Evolutionary conservation across 2,797 vertebrate species (phyloP), one percentile per base, ranked within the genome.

Genomic region (Botia kubotai): DNA sequence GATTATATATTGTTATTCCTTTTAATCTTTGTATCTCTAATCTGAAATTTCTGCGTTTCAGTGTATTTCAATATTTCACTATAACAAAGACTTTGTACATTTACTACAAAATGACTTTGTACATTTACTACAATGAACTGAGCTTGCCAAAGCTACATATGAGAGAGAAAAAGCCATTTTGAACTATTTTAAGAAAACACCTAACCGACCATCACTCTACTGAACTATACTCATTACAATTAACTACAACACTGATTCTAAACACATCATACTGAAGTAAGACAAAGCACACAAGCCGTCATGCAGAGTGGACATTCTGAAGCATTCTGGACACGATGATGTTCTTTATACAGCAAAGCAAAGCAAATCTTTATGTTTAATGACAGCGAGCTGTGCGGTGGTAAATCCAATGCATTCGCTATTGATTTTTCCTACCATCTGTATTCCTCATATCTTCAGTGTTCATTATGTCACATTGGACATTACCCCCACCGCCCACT

Each of bases 401-500:
- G 75, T 85, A 85, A 87, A 87, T 72, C 84, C 79, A 75, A 85
- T 85, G 83, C 86, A 85, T 85, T 84, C 60, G 73, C 57, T 87
- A 87, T 85, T 87, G 86, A 87, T 87, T 87, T 87, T 82, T 80
- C 65, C 79, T 74, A 77, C 79, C 81, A 77, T 78, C 81, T 75
- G 78, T 81, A 86, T 81, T 82, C 63, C 72, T 86, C 82, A 84
- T 85, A 83, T 83, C 82, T 85, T 75, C 86, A 73, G 73, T 85
- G 86, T 87, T 85, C 93, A 94, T 92, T 89, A 89, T 92, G 92
- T 92, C 92, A 92, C 88, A 72, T 81, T 87, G 79, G 82, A 81
- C 81, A 85, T 85, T 83, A 81, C 48, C 91, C 92, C 89, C 89
- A 86, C 89, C 88, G 86, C 88, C 87, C 84, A 76, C 84, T 83